A percentile compares a stretch with the other conserved stretches of the same genome.
Evolutionary conservation across 2,888 invertebrate species (phyloP).

Genomic region (Barypeithes pellucidus): DNA sequence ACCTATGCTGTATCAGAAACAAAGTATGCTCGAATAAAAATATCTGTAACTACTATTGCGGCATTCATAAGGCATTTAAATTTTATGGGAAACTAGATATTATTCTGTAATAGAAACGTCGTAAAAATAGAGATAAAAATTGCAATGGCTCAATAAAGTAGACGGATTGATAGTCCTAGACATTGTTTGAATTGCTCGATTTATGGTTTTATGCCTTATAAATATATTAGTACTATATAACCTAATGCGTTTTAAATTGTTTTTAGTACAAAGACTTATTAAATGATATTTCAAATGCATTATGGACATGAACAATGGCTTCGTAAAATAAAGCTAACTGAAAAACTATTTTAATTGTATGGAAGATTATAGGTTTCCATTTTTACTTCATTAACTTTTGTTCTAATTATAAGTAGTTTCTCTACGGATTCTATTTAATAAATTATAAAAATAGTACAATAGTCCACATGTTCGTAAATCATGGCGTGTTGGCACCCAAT

Average conservation of each 20-base stretch:
- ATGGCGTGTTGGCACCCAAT: too few relatives aligned
- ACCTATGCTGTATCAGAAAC: constrained; percentile 3
- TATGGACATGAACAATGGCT: too few relatives aligned
- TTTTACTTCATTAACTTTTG: too few relatives aligned
- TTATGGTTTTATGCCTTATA: constrained; percentile 13
- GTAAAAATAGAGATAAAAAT: constrained; percentile 41
- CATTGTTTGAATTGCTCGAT: constrained; percentile 35
- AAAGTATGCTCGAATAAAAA: constrained; percentile 14
- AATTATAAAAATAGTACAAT: too few relatives aligned
- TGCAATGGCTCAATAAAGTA: constrained; percentile 41
- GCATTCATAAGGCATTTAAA: constrained; percentile 35
- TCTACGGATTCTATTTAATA: too few relatives aligned
- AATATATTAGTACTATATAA: constrained; percentile 7
- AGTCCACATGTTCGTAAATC: too few relatives aligned
- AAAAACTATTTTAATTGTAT: too few relatives aligned
- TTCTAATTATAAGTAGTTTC: too few relatives aligned
- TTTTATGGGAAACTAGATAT: constrained; percentile 45
- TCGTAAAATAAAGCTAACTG: too few relatives aligned
- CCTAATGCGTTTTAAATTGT: not conserved
- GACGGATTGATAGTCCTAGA: constrained; percentile 37
- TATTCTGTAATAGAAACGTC: constrained; percentile 33
- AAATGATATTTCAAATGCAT: too few relatives aligned
- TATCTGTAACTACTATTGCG: constrained; percentile 21
- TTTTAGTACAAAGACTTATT: not conserved
- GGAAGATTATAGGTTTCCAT: too few relatives aligned